Evolutionary conservation across 1,140 invertebrate genomes (phyloP).

Genomic region (Heliconius nattereri): DNA sequence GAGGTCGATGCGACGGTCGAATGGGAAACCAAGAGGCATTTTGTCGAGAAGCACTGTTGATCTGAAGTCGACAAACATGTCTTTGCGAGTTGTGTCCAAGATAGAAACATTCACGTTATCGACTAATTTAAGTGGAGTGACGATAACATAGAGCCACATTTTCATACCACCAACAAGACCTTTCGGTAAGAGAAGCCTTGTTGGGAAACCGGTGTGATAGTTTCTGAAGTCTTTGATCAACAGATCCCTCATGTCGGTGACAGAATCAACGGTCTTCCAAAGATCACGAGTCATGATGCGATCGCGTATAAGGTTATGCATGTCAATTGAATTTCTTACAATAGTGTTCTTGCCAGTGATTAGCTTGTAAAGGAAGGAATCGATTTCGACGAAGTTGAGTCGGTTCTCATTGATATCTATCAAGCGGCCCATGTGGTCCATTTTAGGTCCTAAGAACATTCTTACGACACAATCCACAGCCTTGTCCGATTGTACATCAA

Average conservation of each 20-base stretch:
- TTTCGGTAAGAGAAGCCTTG: conserved; percentile 83
- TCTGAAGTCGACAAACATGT: conserved; percentile 59
- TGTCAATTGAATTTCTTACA: conserved; percentile 80
- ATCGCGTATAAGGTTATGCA: conserved; percentile 79
- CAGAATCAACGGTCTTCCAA: conserved; percentile 68
- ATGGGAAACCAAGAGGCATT: conserved; percentile 85
- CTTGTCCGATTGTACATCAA: conserved; percentile 83
- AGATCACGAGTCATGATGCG: conserved; percentile 72
- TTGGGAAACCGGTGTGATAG: conserved; percentile 82
- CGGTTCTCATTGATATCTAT: conserved; percentile 81
- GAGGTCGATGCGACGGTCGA: conserved; percentile 84
- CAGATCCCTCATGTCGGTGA: conserved; percentile 57
- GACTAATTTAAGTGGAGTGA: conserved; percentile 75
- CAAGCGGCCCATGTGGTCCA: conserved; percentile 79
- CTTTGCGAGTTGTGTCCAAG: conserved; percentile 60
- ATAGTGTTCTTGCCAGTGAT: conserved; percentile 83
- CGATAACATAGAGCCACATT: conserved; percentile 82
- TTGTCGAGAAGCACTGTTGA: conserved; percentile 80
- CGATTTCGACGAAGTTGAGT: conserved; percentile 81
- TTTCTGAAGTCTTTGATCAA: conserved; percentile 64
- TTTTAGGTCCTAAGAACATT: conserved; percentile 87
- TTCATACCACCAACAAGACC: conserved; percentile 83
- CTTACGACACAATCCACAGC: conserved; percentile 81
- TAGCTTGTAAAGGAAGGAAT: conserved; percentile 82
- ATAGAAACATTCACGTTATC: conserved; percentile 62